Percentiles rank a stretch among this genome's conserved stretches.
These are phyloP conservation scores for Pelecanus crispus DNA, from an alignment of 2,113 vertebrate species.

Conservation along the genomic window DNA sequence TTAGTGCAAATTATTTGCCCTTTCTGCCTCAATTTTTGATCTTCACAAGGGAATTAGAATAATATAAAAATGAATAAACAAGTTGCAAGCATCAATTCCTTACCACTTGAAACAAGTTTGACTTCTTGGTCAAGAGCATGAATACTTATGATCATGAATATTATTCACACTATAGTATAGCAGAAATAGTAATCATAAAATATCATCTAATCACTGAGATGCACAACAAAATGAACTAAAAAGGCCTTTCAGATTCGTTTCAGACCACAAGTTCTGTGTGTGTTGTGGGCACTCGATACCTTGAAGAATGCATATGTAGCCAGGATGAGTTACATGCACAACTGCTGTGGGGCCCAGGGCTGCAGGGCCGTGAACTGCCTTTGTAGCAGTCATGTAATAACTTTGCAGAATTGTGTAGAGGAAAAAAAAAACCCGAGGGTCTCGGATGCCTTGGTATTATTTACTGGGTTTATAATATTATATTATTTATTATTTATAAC, in stretches of 20 bases:
- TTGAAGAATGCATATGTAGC: slow-evolving; percentile 34
- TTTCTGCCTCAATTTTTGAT: not conserved
- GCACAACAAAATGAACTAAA: not conserved
- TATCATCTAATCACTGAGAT: not conserved
- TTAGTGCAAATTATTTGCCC: not conserved
- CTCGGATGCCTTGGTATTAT: not conserved
- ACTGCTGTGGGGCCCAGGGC: slow-evolving; percentile 60
- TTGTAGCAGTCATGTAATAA: slow-evolving; percentile 7
- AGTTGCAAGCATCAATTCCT: not conserved
- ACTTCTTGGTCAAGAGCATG: not conserved
- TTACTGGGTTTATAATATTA: not conserved
- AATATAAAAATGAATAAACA: not conserved
- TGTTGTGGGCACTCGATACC: not conserved
- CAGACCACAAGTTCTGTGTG: not conserved
- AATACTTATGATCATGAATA: not conserved
- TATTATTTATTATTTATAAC: no score
- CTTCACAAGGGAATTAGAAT: not conserved
- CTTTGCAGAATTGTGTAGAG: not conserved
- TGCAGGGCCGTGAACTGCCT: slow-evolving; percentile 15
- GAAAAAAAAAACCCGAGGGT: not conserved
- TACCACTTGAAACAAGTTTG: not conserved
- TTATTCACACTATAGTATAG: not conserved
- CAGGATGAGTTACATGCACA: slow-evolving; percentile 64
- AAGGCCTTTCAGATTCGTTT: not conserved
- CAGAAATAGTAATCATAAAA: not conserved